Evolutionary conservation across 2,113 vertebrate species (phyloP).

Genomic region (Mohoua ochrocephala): DNA sequence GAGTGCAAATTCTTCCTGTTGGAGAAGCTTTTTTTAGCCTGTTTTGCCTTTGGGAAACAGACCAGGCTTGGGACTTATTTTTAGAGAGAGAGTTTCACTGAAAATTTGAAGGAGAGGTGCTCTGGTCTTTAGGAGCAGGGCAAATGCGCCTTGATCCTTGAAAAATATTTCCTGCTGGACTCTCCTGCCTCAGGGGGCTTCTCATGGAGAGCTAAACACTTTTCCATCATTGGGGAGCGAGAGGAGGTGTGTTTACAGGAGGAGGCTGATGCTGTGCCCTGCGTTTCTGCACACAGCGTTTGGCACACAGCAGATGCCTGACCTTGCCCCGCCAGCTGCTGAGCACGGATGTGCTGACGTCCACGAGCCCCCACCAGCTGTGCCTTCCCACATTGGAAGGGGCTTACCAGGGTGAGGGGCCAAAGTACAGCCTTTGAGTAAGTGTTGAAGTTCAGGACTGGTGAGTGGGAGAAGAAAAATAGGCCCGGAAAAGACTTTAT

Average conservation of each 20-base stretch:
- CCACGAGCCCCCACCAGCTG: not conserved
- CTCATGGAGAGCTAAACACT: not conserved
- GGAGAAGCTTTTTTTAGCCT: not conserved
- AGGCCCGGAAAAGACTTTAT: not conserved
- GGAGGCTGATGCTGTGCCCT: no score
- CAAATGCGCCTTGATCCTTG: not conserved
- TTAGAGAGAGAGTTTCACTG: not conserved
- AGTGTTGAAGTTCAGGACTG: not conserved
- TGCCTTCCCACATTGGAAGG: rapidly evolving
- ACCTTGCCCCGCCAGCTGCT: rapidly evolving
- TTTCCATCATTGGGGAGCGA: rapidly evolving
- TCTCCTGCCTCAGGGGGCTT: not conserved
- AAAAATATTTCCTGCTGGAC: not conserved
- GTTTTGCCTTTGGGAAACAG: not conserved
- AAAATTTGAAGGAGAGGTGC: not conserved
- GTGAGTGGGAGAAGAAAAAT: not conserved
- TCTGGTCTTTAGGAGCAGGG: not conserved
- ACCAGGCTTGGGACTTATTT: not conserved
- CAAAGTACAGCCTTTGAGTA: not conserved
- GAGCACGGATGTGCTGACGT: rapidly evolving
- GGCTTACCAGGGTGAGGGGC: not conserved
- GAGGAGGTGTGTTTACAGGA: not conserved
- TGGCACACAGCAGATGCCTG: not conserved
- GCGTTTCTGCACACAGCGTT: not conserved
- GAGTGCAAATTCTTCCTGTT: not conserved